Base-by-base conservation (phyloP, 2,888 invertebrate genomes). In the Melanotus villosus region DNA sequence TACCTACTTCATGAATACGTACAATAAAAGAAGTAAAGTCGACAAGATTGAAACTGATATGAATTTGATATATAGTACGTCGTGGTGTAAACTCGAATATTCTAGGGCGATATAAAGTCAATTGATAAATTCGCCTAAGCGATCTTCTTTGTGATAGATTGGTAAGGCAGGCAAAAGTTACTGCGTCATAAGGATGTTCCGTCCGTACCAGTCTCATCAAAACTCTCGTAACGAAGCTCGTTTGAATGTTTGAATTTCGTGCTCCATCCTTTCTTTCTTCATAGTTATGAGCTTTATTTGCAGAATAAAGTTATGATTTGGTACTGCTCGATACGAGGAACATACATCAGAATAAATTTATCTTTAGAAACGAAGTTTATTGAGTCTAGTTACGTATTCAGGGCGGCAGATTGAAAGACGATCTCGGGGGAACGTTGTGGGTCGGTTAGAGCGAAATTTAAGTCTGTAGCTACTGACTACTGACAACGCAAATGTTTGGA, bases 331-430 rank as follows among this genome's bases (percentile, higher is more conserved):
- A 72, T 65, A 68, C 70, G 73, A 34, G 45, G 65, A 65, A 70
- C 68, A 72, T 64, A 74, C 67, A 69, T 71, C 70, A 67, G 75
- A 74, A 76, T 75, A 75, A 76, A 76, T 78, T 78, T 77, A 76
- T 78, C 75, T 73, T 71, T 70, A 72, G 76, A 75, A 78, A 76
- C 73, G 76, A 75, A 74, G 73, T 75, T 77, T 77, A 76, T 76
- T 75, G 76, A 73, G 76, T 74, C 77, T 78, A 77, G 77, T 78
- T 79, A 77, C 75, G 78, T 77, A 79, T 79, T 78, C 78, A 81
- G 76, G 74, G 75, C 79, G 76, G 77, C 78, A 78, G 78, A 79
- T 79, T 77, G 79, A 79, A 80, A 78, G 79, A 78, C 79, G 79
- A 79, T 80, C 79, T 79, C 77, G 66, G 59, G 77, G 75, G 76